Conservation (phyloP, 2,113 vertebrate genomes). For the Todiramphus saurophagus region DNA sequence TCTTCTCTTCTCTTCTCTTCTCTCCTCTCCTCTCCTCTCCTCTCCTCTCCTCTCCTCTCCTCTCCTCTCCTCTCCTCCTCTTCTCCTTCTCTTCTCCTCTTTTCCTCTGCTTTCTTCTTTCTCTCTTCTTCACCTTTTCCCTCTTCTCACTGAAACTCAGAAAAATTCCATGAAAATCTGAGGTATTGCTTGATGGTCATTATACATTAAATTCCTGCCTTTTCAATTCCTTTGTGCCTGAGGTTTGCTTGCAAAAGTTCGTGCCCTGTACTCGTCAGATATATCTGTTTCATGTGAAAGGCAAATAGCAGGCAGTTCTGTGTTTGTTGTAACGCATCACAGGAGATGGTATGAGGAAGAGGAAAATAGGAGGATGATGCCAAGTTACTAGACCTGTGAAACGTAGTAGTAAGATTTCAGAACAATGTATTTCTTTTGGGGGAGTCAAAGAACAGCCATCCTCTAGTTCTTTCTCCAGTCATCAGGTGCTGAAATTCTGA, state of each 20-base stretch:
- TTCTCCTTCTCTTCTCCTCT: neutral
- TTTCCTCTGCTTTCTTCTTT: too few relatives aligned
- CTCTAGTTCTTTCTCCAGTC: neutral
- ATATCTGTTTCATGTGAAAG: neutral
- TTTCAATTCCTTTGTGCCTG: neutral
- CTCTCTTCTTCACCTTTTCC: neutral
- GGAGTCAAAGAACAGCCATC: neutral
- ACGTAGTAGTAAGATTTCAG: neutral
- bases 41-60: neutral
- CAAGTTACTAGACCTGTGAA: neutral
- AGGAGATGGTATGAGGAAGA: neutral
- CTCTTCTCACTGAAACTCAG: neutral
- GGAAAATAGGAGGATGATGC: neutral
- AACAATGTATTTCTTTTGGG: neutral
- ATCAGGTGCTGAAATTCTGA: neutral
- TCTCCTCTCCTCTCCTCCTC: too few relatives aligned
- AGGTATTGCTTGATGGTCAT: neutral
- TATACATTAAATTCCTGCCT: neutral
- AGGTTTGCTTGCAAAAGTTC: neutral
- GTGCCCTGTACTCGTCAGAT: neutral
- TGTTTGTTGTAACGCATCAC: neutral
- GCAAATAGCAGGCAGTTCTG: neutral
- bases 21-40: too few relatives aligned
- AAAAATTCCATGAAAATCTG: neutral
- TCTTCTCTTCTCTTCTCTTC: neutral